Evolutionary conservation across 1,140 invertebrate genomes (phyloP).

Genomic region (Bilobella aurantiaca): DNA sequence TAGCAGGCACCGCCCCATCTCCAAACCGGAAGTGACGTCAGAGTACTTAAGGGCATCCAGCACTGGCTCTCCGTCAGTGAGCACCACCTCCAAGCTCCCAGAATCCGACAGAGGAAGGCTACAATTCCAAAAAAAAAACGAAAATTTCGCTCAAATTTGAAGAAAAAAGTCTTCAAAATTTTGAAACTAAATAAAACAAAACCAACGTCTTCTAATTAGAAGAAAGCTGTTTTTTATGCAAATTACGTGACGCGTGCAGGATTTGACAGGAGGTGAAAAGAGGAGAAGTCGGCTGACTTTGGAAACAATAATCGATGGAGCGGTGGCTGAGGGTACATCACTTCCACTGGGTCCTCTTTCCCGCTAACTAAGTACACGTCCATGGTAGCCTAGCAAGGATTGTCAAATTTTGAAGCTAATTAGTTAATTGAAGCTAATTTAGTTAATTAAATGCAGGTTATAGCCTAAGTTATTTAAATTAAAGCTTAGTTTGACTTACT

Average conservation of each 20-base stretch:
- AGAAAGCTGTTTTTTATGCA: too few relatives aligned
- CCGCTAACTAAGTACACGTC: slow-evolving; percentile 30
- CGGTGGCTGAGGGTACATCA: slow-evolving; percentile 31
- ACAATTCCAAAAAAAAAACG: too few relatives aligned
- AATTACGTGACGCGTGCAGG: slow-evolving; percentile 22
- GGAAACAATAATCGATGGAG: slow-evolving; percentile 27
- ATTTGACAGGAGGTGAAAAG: slow-evolving; percentile 28
- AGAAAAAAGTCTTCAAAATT: too few relatives aligned
- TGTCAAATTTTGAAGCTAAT: slow-evolving; percentile 5
- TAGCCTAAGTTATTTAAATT: slow-evolving; percentile 3
- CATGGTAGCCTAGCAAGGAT: slow-evolving; percentile 24
- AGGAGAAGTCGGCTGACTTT: background rate
- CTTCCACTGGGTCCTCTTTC: slow-evolving; percentile 20
- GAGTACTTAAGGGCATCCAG: slow-evolving; percentile 27
- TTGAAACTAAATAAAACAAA: too few relatives aligned
- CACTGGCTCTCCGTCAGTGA: slow-evolving; percentile 26
- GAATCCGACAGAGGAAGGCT: too few relatives aligned
- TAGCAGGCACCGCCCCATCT: slow-evolving; percentile 28
- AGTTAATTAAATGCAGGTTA: background rate
- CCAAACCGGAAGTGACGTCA: slow-evolving; percentile 8
- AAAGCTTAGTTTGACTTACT: slow-evolving; percentile 17
- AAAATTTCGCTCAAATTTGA: too few relatives aligned
- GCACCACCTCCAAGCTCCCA: slow-evolving; percentile 23
- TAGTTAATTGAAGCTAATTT: too few relatives aligned
- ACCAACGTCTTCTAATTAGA: too few relatives aligned